Evolutionary conservation across 2,888 invertebrate species (phyloP).

Genomic region (Mantis religiosa): DNA sequence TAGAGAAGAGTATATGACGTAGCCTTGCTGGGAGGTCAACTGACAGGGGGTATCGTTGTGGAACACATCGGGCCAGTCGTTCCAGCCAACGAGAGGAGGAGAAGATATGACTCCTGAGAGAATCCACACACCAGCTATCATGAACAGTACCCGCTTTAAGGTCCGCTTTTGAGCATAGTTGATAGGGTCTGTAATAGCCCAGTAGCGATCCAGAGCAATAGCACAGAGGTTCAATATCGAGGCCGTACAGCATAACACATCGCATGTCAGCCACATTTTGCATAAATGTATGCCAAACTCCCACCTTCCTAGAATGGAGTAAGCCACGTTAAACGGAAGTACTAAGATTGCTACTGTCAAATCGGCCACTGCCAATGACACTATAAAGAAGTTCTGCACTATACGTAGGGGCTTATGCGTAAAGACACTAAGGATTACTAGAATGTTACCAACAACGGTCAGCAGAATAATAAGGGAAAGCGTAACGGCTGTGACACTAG

Average conservation of each 20-base stretch:
- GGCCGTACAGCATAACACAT: conserved; percentile 93
- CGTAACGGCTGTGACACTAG: conserved; percentile 70
- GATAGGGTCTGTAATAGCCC: conserved; percentile 92
- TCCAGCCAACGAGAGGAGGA: conserved; percentile 88
- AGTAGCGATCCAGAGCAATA: conserved; percentile 90
- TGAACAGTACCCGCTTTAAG: conserved; percentile 73
- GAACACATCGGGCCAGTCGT: conserved; percentile 86
- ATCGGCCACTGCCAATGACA: conserved; percentile 91
- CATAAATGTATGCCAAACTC: conserved; percentile 88
- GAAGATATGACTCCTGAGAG: conserved; percentile 83
- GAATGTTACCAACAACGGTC: conserved; percentile 86
- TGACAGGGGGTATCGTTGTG: conserved; percentile 74
- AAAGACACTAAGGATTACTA: conserved; percentile 92
- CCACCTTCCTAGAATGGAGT: conserved; percentile 87
- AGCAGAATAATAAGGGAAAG: conserved; percentile 81
- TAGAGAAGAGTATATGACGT: conserved; percentile 85
- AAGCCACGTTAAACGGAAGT: conserved; percentile 89
- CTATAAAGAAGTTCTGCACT: conserved; percentile 95
- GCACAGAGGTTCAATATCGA: conserved; percentile 91
- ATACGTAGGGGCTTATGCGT: conserved; percentile 88
- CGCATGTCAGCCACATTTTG: conserved; percentile 94
- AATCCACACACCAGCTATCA: conserved; percentile 84
- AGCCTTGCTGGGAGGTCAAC: conserved; percentile 82
- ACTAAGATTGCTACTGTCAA: conserved; percentile 85
- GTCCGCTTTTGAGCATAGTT: conserved; percentile 92